Evolutionary conservation across 1,140 invertebrate species (phyloP), one percentile per base, ranked within the genome.

Genomic region (Plodia interpunctella): DNA sequence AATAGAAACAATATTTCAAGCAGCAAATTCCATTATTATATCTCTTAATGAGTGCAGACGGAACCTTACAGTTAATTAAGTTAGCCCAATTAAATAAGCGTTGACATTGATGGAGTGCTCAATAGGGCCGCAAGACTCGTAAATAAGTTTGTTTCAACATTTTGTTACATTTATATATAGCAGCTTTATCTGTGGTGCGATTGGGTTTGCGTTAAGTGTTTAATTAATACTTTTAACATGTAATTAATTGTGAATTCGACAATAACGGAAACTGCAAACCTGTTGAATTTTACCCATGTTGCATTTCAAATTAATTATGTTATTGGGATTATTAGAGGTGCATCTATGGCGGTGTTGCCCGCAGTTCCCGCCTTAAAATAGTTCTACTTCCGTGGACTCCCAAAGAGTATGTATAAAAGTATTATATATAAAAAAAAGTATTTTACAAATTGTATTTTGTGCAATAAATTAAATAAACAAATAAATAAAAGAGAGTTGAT

Each of bases 31-130:
- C 38, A 15, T 44, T 44, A 44, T 44, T 44, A 44, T 44, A 44
- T 44, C 38, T 44, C 38, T 44, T 44, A 44, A 44, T 44, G 38
- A 44, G 38, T 44, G 38, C 38, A 44, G 38, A 44, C 38, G 38
- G 38, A 10, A 17, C 38, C 38, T 44, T 44, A 44, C 38, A 44
- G 38, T 44, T 44, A 44, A 44, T 44, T 44, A 44, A 44, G 13
- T 44, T 44, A 44, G 38, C 38, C 2, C 38, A 44, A 44, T 44
- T 44, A 44, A 44, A 44, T 44, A 44, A 44, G 15, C 38, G 38
- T 1, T 44, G 38, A 44, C 38, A 44, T 44, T 44, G 38, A 44
- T 44, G 38, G 38, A 44, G 38, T 17, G 15, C 38, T 44, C 38
- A 44, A 44, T 44, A 44, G 38, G 13, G 38, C 38, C 13, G 38